phyloP scores from a whole-genome alignment of 2,113 vertebrate genomes.

The Leptosomus discolor region DNA sequence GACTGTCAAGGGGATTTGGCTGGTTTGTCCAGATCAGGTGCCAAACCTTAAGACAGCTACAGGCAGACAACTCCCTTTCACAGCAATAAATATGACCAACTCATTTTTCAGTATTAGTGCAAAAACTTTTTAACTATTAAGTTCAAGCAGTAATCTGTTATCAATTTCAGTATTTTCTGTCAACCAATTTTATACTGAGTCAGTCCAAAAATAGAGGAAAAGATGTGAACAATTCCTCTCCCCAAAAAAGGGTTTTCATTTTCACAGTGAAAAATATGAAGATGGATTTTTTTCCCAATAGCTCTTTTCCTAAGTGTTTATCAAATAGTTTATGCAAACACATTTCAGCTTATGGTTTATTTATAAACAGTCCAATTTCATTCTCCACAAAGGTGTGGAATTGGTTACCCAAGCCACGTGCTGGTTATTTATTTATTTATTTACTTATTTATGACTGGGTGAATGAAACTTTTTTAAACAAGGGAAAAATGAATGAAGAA shows the following conservation, averaged over 20 bases:
- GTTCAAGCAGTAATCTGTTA: not conserved
- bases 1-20: not conserved
- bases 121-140: not conserved
- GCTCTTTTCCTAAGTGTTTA: constrained; percentile 8
- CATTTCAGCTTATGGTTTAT: constrained; percentile 47
- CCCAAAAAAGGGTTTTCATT: not conserved
- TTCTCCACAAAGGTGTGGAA: constrained; percentile 28
- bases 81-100: not conserved
- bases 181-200: not conserved
- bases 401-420: not conserved
- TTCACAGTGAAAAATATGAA: not conserved
- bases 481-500: constrained; percentile 29
- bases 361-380: constrained; percentile 46
- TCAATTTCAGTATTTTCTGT: not conserved
- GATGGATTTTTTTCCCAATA: not conserved
- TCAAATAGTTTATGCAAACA: constrained; percentile 38
- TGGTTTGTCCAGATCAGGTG: not conserved
- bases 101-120: not conserved
- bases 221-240: not conserved
- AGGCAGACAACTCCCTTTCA: not conserved
- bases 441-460: constrained; percentile 33
- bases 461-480: constrained; percentile 46
- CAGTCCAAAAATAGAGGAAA: not conserved
- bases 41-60: not conserved
- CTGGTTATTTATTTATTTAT: constrained; percentile 54